Evolutionary conservation across 2,113 vertebrate species (phyloP).

Genomic region (Anser brachyrhynchus): DNA sequence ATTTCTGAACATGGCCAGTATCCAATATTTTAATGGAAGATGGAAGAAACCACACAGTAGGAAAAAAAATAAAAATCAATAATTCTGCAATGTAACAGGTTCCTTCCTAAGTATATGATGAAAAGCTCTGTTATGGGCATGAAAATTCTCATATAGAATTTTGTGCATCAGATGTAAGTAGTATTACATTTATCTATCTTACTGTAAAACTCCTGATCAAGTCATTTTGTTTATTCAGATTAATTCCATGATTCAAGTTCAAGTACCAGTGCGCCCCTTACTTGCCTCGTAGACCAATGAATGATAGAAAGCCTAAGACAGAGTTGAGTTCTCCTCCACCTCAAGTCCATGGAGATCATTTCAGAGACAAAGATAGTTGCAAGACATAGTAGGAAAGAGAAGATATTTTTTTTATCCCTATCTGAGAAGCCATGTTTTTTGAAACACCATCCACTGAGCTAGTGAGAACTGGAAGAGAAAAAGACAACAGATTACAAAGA

Average conservation of each 20-base stretch:
- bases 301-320: background rate
- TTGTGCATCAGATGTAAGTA: background rate
- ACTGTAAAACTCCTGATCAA: background rate
- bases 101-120: background rate
- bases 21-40: background rate
- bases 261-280: background rate
- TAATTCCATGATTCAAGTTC: background rate
- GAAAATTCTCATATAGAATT: background rate
- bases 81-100: background rate
- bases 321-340: background rate
- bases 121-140: background rate
- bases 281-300: background rate
- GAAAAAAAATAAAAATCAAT: background rate
- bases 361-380: background rate
- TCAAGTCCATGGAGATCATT: background rate
- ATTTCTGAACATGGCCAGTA: background rate
- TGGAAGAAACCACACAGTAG: background rate
- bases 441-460: background rate
- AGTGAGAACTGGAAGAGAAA: background rate
- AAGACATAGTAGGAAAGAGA: background rate
- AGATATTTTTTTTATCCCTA: background rate
- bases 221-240: background rate
- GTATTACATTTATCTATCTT: background rate
- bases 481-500: background rate
- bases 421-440: background rate